These are phyloP conservation scores for Vollenhovia emeryi DNA, from an alignment of 1,140 invertebrate genomes.

Conservation along the genomic window DNA sequence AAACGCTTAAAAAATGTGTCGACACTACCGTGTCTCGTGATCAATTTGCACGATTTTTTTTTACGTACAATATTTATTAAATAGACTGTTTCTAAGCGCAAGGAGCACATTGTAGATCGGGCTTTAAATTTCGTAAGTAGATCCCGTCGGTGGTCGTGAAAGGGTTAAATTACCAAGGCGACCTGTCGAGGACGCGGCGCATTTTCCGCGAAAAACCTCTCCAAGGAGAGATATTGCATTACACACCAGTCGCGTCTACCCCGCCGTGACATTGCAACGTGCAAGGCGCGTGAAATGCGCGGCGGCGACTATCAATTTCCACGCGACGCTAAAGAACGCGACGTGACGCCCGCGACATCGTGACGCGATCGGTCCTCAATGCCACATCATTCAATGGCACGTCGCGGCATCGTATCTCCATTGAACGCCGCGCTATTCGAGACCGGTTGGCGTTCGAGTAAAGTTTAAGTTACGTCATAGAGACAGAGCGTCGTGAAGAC, in stretches of 20 bases:
- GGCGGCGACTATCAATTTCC: neutral
- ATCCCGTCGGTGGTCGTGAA: too few relatives aligned
- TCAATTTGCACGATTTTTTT: too few relatives aligned
- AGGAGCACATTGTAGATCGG: too few relatives aligned
- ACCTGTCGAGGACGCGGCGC: too few relatives aligned
- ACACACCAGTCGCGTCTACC: neutral
- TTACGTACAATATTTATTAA: too few relatives aligned
- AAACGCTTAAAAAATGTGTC: too few relatives aligned
- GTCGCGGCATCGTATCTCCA: conserved; percentile 26
- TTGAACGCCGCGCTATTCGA: neutral
- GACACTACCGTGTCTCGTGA: too few relatives aligned
- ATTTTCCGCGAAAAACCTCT: neutral
- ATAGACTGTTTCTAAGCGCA: too few relatives aligned
- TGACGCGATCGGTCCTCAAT: conserved; percentile 23
- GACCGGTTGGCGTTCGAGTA: neutral
- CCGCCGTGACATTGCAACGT: neutral
- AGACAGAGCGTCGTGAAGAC: neutral
- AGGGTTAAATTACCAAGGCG: too few relatives aligned
- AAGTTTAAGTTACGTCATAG: conserved; percentile 17
- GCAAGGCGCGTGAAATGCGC: conserved; percentile 3
- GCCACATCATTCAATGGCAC: neutral
- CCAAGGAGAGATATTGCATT: neutral
- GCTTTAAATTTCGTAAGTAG: too few relatives aligned
- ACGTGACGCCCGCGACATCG: neutral
- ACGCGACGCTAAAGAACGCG: neutral